Conservation (phyloP, 2,113 vertebrate genomes). For the Myxocyprinus asiaticus region DNA sequence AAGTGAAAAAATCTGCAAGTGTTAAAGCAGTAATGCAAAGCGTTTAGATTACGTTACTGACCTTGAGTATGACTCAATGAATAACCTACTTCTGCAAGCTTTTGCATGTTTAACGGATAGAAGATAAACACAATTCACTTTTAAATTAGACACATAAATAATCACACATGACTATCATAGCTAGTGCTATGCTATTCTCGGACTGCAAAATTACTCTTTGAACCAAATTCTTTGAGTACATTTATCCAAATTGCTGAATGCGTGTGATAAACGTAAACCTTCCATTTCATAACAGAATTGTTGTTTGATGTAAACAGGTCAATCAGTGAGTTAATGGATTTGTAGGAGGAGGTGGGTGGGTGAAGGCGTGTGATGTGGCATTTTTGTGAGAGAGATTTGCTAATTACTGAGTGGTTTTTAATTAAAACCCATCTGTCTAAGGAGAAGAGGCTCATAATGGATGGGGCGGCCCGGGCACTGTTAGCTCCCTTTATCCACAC, state of each 20-base stretch:
- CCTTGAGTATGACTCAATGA: no score
- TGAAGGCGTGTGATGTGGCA: slow-evolving; percentile 21
- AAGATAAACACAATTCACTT: background rate
- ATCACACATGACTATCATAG: background rate
- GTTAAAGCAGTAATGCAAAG: no score
- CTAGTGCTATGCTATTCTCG: no score
- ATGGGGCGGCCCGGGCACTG: slow-evolving; percentile 24
- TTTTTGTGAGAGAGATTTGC: slow-evolving; percentile 44
- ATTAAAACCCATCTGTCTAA: slow-evolving; percentile 56
- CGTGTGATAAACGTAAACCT: slow-evolving; percentile 4
- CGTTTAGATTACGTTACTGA: no score
- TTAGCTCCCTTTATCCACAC: no score
- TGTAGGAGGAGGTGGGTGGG: background rate
- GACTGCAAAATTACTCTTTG: background rate
- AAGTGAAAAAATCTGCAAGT: no score
- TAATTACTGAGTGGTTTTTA: slow-evolving; percentile 49
- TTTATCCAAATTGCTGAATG: slow-evolving; percentile 15
- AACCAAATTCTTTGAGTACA: background rate
- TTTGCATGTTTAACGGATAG: no score
- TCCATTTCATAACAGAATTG: background rate
- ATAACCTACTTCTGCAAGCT: no score
- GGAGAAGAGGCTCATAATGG: slow-evolving; percentile 14
- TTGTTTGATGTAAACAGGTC: slow-evolving; percentile 27
- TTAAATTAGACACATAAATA: background rate
- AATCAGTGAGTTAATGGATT: slow-evolving; percentile 9